These are phyloP conservation scores for Drosophila kepulauana DNA, from an alignment of 1,140 invertebrate species.

Conservation along the genomic window DNA sequence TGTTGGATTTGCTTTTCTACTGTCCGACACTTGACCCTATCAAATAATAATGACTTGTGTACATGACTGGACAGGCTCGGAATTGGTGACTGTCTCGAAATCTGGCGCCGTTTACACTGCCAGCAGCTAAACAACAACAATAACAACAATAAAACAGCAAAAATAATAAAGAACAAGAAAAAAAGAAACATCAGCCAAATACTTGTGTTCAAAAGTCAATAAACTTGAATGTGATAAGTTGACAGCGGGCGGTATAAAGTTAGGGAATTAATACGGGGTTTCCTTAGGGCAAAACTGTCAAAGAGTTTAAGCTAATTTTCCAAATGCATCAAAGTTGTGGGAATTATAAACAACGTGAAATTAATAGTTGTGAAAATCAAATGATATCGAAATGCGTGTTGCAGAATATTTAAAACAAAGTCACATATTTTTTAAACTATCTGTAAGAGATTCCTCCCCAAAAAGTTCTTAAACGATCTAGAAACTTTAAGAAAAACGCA, in stretches of 20 bases:
- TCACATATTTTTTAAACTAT: too few relatives aligned
- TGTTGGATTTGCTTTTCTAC: conserved; percentile 14
- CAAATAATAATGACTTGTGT: conserved; percentile 76
- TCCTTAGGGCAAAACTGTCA: conserved; percentile 7
- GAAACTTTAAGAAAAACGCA: too few relatives aligned
- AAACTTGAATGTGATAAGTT: conserved; percentile 69
- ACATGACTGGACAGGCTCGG: conserved; percentile 46
- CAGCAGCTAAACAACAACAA: conserved; percentile 66
- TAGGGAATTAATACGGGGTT: conserved; percentile 19
- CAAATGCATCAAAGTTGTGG: not conserved
- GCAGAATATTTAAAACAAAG: too few relatives aligned
- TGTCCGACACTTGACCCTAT: conserved; percentile 76
- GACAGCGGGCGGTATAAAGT: conserved; percentile 31
- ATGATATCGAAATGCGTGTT: too few relatives aligned
- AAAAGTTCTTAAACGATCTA: too few relatives aligned
- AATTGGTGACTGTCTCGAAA: conserved; percentile 75
- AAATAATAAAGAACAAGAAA: not conserved
- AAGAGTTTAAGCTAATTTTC: conserved; percentile 7
- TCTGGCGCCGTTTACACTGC: conserved; percentile 79
- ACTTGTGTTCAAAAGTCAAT: conserved; percentile 74
- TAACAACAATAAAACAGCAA: conserved; percentile 7
- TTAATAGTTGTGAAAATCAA: not conserved
- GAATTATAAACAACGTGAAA: not conserved
- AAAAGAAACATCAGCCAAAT: conserved; percentile 78
- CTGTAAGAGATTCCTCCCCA: too few relatives aligned